phyloP scores from a whole-genome alignment of 2,888 invertebrate species.

The Tachina lurida region DNA sequence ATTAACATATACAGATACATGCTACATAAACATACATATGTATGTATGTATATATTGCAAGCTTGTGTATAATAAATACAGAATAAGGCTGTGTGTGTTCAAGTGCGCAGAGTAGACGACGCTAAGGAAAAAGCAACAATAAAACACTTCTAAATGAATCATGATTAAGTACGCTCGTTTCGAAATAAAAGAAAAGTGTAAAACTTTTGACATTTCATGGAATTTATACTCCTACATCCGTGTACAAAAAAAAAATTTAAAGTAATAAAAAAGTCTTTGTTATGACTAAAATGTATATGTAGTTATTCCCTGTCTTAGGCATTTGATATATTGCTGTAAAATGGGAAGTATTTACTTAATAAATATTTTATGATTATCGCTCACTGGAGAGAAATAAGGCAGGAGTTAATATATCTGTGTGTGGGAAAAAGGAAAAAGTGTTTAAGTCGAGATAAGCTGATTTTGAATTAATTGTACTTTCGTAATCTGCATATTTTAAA shows the following conservation, averaged over 20 bases:
- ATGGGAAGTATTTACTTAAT: background rate
- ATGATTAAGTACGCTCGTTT: conserved; percentile 54
- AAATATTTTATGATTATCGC: background rate
- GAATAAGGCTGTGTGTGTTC: background rate
- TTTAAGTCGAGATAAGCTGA: no score
- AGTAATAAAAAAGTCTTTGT: background rate
- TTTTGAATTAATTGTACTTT: no score
- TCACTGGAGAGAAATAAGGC: background rate
- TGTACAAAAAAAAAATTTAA: background rate
- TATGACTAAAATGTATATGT: background rate
- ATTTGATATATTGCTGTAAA: background rate
- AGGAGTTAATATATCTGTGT: no score
- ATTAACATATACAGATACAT: background rate
- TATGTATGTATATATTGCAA: background rate
- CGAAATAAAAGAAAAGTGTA: conserved; percentile 15
- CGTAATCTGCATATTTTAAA: no score
- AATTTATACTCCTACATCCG: background rate
- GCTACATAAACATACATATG: background rate
- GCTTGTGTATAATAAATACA: background rate
- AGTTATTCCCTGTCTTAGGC: background rate
- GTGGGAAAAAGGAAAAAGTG: no score
- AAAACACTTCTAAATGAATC: conserved; percentile 47
- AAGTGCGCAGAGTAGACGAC: conserved; percentile 1
- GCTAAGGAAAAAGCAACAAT: background rate
- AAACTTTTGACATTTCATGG: conserved; percentile 27